Evolutionary conservation across 2,113 vertebrate species (phyloP).

Genomic region (Chascanopsetta lugubris): DNA sequence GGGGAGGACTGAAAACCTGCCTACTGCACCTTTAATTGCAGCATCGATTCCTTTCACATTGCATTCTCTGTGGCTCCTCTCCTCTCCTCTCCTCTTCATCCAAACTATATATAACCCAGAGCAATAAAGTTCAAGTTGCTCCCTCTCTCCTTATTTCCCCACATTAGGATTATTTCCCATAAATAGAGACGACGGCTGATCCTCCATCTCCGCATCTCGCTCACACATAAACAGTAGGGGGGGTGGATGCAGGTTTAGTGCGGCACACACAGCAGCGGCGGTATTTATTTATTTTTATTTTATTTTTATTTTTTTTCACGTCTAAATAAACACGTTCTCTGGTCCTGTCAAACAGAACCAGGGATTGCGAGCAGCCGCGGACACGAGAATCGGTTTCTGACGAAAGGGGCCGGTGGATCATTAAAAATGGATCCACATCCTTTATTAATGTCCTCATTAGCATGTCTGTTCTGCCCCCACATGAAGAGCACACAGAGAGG

Average conservation of each 20-base stretch:
- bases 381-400: constrained; percentile 52
- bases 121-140: constrained; percentile 11
- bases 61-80: not conserved
- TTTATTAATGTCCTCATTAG: constrained; percentile 76
- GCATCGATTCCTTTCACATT: no score
- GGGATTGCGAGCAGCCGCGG: constrained; percentile 3
- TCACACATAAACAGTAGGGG: constrained; percentile 12
- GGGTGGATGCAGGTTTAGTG: constrained; percentile 39
- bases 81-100: not conserved
- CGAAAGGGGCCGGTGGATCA: constrained; percentile 67
- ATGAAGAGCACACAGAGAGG: constrained; percentile 36
- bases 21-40: no score
- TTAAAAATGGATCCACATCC: constrained; percentile 76
- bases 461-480: constrained; percentile 45
- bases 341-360: constrained; percentile 24
- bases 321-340: not conserved
- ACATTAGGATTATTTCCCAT: constrained; percentile 44
- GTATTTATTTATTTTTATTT: no score
- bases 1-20: no score
- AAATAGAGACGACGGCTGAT: constrained; percentile 42
- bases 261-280: no score
- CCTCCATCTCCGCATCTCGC: constrained; percentile 22
- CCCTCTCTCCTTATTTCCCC: not conserved
- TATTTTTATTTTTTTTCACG: no score
- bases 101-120: constrained; percentile 4